Evolutionary conservation across 2,113 vertebrate genomes (phyloP), one percentile per base, ranked within the genome.

Genomic region (Plestiodon gilberti): DNA sequence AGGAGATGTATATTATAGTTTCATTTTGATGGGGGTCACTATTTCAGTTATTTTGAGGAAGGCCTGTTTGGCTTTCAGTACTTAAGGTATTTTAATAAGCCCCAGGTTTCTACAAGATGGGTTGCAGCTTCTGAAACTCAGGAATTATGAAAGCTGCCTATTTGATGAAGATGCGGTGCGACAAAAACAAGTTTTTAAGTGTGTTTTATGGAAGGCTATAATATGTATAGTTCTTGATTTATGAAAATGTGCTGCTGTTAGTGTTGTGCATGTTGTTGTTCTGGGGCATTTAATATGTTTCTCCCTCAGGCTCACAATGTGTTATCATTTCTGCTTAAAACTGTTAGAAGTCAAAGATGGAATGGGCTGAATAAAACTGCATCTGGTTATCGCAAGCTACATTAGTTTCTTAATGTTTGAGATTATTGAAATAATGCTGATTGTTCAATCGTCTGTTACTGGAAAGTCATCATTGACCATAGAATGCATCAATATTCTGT

Each of bases 361-460:
- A 57, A 52, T 88, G 84, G 71, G 40, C 70, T n/a, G 18, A 76
- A 55, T 67, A 17, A 61, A 87, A 87, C 48, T 76, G 55, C 40
- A 48, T 33, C 22, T 55, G 78, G 35, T 82, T 87, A 82, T 14
- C 43, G 22, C 70, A 52, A 59, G 13, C 65, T 76, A 86, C 9
- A 25, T 76, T 85, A 76, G 55, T 8, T 23, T 11, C 28, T 78
- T 52, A 71, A 48, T 1, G 1, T 90, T 90, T 73, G 35, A 76
- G 30, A 38, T 38, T n/a, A n/a, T 82, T 87, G 78, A 65, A 87
- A 88, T 48, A 2, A 30, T 83, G 14, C 5, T 62, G 38, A 17
- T 76, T 40, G 23, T 83, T 28, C 43, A 75, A 18, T 2, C 81
- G 35, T 89, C 84, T 67, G 7, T 48, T 88, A 43, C 65, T 20